A percentile compares a stretch with the other conserved stretches of the same genome.
phyloP scores from a whole-genome alignment of 1,140 invertebrate species.

The Forficula auricularia region DNA sequence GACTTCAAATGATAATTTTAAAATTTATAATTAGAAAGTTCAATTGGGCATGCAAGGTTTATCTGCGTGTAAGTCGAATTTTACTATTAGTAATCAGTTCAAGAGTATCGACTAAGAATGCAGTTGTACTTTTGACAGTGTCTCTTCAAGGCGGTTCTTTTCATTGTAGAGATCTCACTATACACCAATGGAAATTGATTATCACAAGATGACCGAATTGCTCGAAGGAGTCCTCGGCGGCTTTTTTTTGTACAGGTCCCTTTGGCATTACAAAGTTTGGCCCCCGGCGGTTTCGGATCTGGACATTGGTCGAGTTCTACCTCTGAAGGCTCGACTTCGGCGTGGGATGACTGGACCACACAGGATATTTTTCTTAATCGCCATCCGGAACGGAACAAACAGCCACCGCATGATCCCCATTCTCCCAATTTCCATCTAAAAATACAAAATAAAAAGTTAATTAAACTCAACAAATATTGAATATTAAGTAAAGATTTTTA shows the following conservation, averaged over 20 bases:
- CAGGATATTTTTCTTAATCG: constrained; percentile 28
- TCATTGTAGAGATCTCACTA: constrained; percentile 3
- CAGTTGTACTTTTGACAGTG: too few relatives aligned
- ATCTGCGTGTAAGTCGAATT: too few relatives aligned
- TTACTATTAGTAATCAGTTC: too few relatives aligned
- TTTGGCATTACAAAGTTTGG: constrained; percentile 21
- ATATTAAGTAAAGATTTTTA: too few relatives aligned
- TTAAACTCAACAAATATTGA: too few relatives aligned
- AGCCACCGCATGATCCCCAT: constrained; percentile 31
- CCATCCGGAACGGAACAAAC: constrained; percentile 26
- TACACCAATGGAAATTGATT: constrained; percentile 12
- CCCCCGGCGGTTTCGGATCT: constrained; percentile 20
- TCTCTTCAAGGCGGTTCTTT: constrained; percentile 4
- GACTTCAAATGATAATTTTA: too few relatives aligned
- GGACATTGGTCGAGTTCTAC: constrained; percentile 26
- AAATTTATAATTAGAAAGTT: too few relatives aligned
- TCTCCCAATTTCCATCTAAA: constrained; percentile 32
- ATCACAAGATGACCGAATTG: constrained; percentile 6
- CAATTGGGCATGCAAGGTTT: too few relatives aligned
- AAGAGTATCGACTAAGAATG: too few relatives aligned
- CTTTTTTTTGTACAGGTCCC: constrained; percentile 25
- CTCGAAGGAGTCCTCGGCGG: neutral
- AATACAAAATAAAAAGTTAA: too few relatives aligned
- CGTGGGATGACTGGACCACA: constrained; percentile 23
- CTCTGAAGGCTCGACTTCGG: constrained; percentile 26